Base-by-base conservation (phyloP, 2,113 vertebrate genomes). In the Cheilinus undulatus region DNA sequence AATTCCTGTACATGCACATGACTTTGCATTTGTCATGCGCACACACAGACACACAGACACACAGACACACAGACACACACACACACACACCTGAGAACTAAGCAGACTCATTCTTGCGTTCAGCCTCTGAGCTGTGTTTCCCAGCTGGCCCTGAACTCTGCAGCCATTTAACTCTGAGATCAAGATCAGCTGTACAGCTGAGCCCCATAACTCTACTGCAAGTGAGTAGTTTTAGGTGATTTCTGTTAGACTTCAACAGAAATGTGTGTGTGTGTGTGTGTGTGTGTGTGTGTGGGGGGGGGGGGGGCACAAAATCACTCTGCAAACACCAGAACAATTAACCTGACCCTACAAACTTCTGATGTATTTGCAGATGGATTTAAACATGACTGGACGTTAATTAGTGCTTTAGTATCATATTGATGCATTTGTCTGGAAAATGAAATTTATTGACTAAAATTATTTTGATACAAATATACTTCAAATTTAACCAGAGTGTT, bases 111-210 rank as follows among this genome's bases (percentile, higher is more conserved):
- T 57, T 65, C 51, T 50, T 62, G 54, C 40, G 14, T 34, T 62
- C 40, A 26, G 54, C 65, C 80, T 63, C 69, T 36, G 49, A 80
- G 79, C 62, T n/a, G 23, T 12, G 50, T 82, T 85, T 82, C 72
- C 63, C 88, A 84, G 71, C 80, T 88, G 84, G 74, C 66, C 63
- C 54, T 19, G 3, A 68, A 58, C 50, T 66, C 65, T 40, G 67
- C 58, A 64, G 51, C 67, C 26, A 69, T 77, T 80, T 36, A 66
- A 68, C 73, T 45, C 66, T 5, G 57, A 77, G 69, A 54, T 78
- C 51, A 65, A 43, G 56, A 51, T 48, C 43, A 53, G 42, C 63
- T 22, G 57, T 1, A 14, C 86, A 87, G 82, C 86, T 84, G 84
- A 90, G 82, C 52, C 75, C 80, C 14, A 26, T 32, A 30, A 66